These are phyloP conservation scores for Laodelphax striatellus DNA, from an alignment of 1,140 invertebrate genomes.

Conservation along the genomic window DNA sequence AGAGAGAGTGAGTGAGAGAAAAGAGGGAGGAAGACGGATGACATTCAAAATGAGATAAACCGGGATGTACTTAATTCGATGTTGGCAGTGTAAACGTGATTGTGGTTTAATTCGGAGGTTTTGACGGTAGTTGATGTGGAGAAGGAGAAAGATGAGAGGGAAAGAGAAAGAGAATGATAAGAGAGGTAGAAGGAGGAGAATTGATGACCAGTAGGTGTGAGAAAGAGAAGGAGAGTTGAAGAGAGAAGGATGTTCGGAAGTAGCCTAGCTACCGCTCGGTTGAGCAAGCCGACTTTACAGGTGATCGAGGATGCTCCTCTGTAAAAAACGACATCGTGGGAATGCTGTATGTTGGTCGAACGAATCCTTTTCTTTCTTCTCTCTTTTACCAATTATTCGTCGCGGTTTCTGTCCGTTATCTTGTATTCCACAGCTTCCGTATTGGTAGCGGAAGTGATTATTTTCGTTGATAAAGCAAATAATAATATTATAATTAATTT, in stretches of 20 bases:
- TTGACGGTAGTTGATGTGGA: not conserved
- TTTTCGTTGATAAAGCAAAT: too few relatives aligned
- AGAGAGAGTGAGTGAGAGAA: too few relatives aligned
- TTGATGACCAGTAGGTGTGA: too few relatives aligned
- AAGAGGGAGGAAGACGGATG: conserved; percentile 12
- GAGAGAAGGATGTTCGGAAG: conserved; percentile 28
- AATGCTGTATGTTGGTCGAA: not conserved
- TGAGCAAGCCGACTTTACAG: not conserved
- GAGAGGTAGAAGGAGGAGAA: conserved; percentile 23
- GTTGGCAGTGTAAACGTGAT: too few relatives aligned
- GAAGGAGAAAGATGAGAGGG: not conserved
- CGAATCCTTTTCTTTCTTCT: too few relatives aligned
- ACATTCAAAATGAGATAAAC: not conserved
- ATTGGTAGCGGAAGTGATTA: too few relatives aligned
- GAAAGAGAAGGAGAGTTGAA: conserved; percentile 11
- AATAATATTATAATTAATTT: too few relatives aligned
- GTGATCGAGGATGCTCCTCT: not conserved
- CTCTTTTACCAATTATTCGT: too few relatives aligned
- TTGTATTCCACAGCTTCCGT: too few relatives aligned
- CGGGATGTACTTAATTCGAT: not conserved
- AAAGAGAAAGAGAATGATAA: conserved; percentile 14
- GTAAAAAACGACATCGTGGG: conserved; percentile 3
- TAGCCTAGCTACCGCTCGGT: conserved; percentile 30
- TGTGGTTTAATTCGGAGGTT: not conserved
- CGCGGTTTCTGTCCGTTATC: too few relatives aligned